phyloP scores from a whole-genome alignment of 2,113 vertebrate species.

The Chauna torquata region DNA sequence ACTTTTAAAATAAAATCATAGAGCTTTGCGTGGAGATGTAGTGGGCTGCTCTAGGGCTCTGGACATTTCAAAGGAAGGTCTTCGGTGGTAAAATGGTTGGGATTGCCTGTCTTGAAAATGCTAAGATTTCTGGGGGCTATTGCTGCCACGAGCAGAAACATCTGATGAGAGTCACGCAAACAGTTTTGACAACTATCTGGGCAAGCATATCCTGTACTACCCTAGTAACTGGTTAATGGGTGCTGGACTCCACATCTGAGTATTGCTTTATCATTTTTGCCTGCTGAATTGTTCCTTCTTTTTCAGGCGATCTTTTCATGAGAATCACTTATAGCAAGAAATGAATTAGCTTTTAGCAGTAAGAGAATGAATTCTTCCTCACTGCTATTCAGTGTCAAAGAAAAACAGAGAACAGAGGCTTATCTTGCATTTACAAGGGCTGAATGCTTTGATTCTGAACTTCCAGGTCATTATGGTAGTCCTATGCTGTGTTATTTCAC shows the following conservation, averaged over 20 bases:
- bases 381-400: neutral
- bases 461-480: neutral
- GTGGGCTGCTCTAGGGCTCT: neutral
- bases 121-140: neutral
- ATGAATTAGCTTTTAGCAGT: conserved; percentile 11
- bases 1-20: neutral
- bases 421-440: conserved; percentile 7
- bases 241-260: neutral
- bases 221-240: neutral
- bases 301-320: neutral
- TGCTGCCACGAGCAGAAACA: neutral
- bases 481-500: neutral
- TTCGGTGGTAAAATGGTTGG: neutral
- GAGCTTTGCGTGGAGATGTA: neutral
- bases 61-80: neutral
- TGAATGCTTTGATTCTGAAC: neutral
- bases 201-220: neutral
- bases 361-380: neutral
- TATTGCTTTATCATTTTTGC: neutral
- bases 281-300: neutral
- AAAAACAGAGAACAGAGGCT: neutral
- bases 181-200: neutral
- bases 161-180: neutral
- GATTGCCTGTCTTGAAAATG: neutral
- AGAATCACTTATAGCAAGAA: neutral